phyloP scores from a whole-genome alignment of 2,113 vertebrate genomes.

The Anoplopoma fimbria region DNA sequence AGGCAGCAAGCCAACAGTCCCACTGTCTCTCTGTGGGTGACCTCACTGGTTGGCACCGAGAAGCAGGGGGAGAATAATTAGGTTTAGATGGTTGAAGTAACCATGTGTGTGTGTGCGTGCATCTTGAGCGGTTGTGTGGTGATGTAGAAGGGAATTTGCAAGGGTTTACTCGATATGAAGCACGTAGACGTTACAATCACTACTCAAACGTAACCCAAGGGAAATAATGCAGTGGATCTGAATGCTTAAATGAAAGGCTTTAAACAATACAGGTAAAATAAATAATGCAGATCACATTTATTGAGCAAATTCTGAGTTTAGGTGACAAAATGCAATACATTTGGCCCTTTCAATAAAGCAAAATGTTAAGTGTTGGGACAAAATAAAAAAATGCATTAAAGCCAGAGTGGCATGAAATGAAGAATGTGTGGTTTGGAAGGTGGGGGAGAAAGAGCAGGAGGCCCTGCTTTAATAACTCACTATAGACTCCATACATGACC shows the following conservation, averaged over 20 bases:
- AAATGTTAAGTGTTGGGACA: neutral
- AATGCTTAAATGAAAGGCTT: slow-evolving; percentile 4
- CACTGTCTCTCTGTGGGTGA: slow-evolving; percentile 79
- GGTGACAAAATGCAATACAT: neutral
- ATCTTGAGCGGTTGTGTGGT: slow-evolving; percentile 53
- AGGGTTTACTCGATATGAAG: slow-evolving; percentile 61
- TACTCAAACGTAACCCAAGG: slow-evolving; percentile 18
- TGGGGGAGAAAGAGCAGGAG: slow-evolving; percentile 62
- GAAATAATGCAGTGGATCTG: slow-evolving; percentile 12
- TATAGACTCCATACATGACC: slow-evolving; percentile 79
- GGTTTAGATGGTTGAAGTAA: slow-evolving; percentile 77
- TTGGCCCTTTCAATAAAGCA: neutral
- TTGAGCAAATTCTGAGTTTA: neutral
- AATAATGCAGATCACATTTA: neutral
- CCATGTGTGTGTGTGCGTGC: slow-evolving; percentile 45
- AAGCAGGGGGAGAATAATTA: slow-evolving; percentile 80
- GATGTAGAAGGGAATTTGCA: slow-evolving; percentile 71
- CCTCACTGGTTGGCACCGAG: slow-evolving; percentile 82
- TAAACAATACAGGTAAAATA: slow-evolving; percentile 1
- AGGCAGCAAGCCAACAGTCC: slow-evolving; percentile 74
- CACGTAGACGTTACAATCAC: slow-evolving; percentile 63
- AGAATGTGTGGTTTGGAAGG: slow-evolving; percentile 44
- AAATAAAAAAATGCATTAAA: slow-evolving; percentile 12
- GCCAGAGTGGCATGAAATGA: slow-evolving; percentile 2
- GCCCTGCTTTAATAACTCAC: slow-evolving; percentile 77